Base-by-base conservation (phyloP, 1,140 invertebrate species). In the Holcopasites calliopsidis region DNA sequence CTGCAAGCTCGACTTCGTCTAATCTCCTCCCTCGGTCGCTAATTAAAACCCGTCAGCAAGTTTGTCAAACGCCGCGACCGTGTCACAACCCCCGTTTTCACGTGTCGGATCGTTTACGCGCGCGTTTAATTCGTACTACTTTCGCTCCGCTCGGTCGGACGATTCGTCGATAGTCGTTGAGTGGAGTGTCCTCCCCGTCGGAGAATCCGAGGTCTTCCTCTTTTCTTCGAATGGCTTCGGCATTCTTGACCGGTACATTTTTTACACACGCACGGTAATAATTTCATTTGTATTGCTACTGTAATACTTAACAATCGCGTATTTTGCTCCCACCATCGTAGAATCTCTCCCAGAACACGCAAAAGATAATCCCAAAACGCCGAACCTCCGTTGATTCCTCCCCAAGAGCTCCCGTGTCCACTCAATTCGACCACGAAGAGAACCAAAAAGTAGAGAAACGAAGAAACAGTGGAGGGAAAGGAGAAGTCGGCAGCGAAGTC, bases 11-110 rank as follows among this genome's bases (percentile, higher is more conserved):
- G 52, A 60, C 50, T 79, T 82, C 69, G 47, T 77, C 74, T 85
- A 80, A 83, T 85, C 77, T 83, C 80, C 74, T 71, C 64, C 77
- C 75, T 68, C 50, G n/a, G 77, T 76, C 82, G 78, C 85, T 86
- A 86, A 86, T 86, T 86, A 85, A 86, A 86, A 79, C 79, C 68
- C 81, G 76, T 83, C 84, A 84, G 83, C 83, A 55, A 80, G 74
- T 75, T 77, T 85, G 79, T 80, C 83, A 84, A 57, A 26, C 64
- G 33, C 6, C 44, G 7, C 26, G 8, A 38, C 21, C 18, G 2
- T 2, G 2, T 1, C 40, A 5, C 7, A 7, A 0, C 31, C 23
- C 18, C 13, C 13, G 3, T 40, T 55, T 40, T 60, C 23, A 71
- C 23, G 54, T 50, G n/a, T 31, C 65, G 64, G 64, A 38, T 58